These are phyloP conservation scores for Oreotrochilus melanogaster DNA, from an alignment of 2,113 vertebrate species.

Conservation along the genomic window DNA sequence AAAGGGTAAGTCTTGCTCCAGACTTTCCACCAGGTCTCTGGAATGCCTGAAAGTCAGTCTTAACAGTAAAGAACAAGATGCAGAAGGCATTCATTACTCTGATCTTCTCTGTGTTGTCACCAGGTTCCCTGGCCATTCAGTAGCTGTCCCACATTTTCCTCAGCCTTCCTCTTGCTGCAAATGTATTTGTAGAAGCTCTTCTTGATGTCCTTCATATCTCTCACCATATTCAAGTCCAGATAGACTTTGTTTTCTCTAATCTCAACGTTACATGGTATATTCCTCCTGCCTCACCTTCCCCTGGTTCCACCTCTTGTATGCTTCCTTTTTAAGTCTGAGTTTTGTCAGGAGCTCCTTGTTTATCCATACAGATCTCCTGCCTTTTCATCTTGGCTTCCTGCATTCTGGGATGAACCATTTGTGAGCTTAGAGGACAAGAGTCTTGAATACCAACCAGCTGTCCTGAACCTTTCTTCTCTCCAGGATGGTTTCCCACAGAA, in stretches of 20 bases:
- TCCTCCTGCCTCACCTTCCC: neutral
- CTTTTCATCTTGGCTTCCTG: neutral
- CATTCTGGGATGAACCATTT: neutral
- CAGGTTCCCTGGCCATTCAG: neutral
- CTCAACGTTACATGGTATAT: accelerated
- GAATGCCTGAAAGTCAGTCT: neutral
- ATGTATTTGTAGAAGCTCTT: neutral
- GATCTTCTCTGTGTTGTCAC: neutral
- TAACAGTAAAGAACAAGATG: neutral
- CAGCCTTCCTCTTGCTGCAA: neutral
- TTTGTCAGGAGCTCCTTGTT: neutral
- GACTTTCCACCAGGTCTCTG: neutral
- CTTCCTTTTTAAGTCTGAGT: neutral
- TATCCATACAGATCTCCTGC: neutral
- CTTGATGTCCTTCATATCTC: neutral
- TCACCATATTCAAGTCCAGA: neutral
- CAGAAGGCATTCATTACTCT: neutral
- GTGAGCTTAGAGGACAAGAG: neutral
- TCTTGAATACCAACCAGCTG: neutral
- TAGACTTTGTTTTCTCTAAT: neutral
- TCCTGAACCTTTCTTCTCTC: neutral
- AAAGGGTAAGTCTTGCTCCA: neutral
- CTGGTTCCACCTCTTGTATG: neutral
- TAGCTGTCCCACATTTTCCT: neutral
- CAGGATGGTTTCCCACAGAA: neutral